A percentile compares a stretch with the other conserved stretches of the same genome.
Conservation (phyloP, 2,113 vertebrate species). For the Isurus oxyrinchus region DNA sequence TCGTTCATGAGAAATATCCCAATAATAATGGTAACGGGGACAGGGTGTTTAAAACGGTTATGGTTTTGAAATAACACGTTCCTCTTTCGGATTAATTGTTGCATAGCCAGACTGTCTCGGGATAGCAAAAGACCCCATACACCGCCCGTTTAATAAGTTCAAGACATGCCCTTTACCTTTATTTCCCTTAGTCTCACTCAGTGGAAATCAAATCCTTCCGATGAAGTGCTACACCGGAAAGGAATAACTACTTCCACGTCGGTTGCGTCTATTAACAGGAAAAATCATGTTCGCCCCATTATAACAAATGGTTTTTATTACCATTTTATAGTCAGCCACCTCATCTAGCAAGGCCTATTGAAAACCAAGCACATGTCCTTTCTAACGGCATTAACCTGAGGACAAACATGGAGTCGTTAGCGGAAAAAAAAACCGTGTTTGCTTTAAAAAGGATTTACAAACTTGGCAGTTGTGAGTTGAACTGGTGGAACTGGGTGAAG, state of each 20-base stretch:
- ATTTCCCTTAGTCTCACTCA: constrained; percentile 29
- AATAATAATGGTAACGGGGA: constrained; percentile 36
- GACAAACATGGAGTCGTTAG: not conserved
- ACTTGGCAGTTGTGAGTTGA: not conserved
- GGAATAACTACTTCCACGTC: constrained; percentile 45
- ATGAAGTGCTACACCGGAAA: constrained; percentile 49
- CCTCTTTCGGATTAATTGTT: not conserved
- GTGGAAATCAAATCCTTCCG: constrained; percentile 46
- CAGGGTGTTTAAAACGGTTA: constrained; percentile 41
- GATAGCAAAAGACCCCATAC: not conserved
- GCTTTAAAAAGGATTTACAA: constrained; percentile 8
- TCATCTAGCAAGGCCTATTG: constrained; percentile 5
- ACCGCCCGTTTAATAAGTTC: constrained; percentile 43
- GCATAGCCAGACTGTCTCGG: not conserved
- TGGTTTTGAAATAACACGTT: constrained; percentile 2
- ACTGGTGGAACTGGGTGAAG: not conserved
- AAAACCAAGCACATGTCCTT: not conserved
- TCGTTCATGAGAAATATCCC: not conserved
- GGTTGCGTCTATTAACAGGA: constrained; percentile 39
- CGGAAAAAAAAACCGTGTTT: not conserved
- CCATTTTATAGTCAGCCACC: constrained; percentile 25
- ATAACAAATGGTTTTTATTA: constrained; percentile 35
- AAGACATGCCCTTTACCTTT: constrained; percentile 48
- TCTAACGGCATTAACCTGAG: not conserved
- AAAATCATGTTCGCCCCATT: constrained; percentile 22